Percentiles rank a stretch among this genome's conserved stretches.
phyloP scores from a whole-genome alignment of 2,797 vertebrate genomes.

The Mareca penelope region DNA sequence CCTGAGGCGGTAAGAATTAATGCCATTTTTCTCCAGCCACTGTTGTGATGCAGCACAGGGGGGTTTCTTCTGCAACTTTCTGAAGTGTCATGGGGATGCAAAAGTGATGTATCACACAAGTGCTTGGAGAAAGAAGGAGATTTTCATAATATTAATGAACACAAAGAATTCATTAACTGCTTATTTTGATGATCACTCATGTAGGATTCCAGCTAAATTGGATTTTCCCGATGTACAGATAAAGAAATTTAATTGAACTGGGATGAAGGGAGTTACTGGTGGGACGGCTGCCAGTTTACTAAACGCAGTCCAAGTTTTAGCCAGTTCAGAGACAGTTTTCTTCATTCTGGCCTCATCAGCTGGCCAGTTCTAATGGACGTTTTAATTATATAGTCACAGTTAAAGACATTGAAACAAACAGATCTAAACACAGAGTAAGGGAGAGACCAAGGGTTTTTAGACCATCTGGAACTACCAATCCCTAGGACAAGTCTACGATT shows the following conservation, averaged over 20 bases:
- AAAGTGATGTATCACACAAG: background rate
- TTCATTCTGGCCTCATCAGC: background rate
- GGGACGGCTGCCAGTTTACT: background rate
- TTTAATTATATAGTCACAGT: background rate
- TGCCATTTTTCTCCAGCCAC: background rate
- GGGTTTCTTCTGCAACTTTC: background rate
- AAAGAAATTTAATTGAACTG: background rate
- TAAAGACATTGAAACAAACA: background rate
- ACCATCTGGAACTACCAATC: background rate
- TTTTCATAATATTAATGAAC: background rate
- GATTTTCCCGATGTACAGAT: background rate
- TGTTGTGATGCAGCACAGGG: background rate
- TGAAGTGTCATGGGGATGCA: background rate
- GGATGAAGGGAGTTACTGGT: background rate
- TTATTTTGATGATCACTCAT: background rate
- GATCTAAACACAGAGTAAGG: background rate
- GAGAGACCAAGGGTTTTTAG: background rate
- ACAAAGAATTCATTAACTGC: background rate
- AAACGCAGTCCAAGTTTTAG: background rate
- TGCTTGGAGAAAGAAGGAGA: background rate
- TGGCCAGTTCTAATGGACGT: background rate
- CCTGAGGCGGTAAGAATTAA: background rate
- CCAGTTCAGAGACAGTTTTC: background rate
- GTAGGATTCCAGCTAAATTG: background rate
- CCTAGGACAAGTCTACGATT: background rate